A percentile compares a stretch with the other conserved stretches of the same genome.
These are phyloP conservation scores for Petrocephalus zakoni DNA, from an alignment of 2,113 vertebrate species.

Conservation along the genomic window DNA sequence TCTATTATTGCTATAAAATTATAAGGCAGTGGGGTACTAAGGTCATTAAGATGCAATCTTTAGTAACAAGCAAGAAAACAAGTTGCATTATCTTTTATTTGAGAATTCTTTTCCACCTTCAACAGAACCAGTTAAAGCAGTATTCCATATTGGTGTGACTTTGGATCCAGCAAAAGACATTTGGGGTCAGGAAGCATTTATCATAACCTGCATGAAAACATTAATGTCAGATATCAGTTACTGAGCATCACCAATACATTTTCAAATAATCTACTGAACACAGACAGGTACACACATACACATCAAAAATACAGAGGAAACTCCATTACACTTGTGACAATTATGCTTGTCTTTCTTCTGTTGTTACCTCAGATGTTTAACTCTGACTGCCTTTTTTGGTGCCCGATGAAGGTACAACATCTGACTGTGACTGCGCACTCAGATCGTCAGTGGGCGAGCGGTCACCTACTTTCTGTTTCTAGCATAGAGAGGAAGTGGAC, in stretches of 20 bases:
- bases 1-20: background rate
- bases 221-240: conserved; percentile 10
- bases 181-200: conserved; percentile 26
- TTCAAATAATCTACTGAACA: background rate
- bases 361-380: conserved; percentile 39
- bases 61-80: conserved; percentile 42
- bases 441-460: conserved; percentile 28
- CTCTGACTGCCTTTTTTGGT: conserved; percentile 51
- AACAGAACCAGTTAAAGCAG: conserved; percentile 45
- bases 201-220: conserved; percentile 37
- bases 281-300: background rate
- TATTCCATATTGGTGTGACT: conserved; percentile 31
- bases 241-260: background rate
- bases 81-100: conserved; percentile 20
- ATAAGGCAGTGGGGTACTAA: background rate
- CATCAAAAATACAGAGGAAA: background rate
- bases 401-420: conserved; percentile 47
- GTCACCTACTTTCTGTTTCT: conserved; percentile 53
- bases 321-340: background rate
- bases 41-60: background rate
- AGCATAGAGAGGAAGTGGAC: conserved; percentile 8
- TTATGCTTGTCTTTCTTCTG: background rate
- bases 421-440: conserved; percentile 44
- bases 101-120: conserved; percentile 36
- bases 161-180: conserved; percentile 16